These are phyloP conservation scores for Drosophila sp. DNA, from an alignment of 1,140 invertebrate species.

Conservation along the genomic window DNA sequence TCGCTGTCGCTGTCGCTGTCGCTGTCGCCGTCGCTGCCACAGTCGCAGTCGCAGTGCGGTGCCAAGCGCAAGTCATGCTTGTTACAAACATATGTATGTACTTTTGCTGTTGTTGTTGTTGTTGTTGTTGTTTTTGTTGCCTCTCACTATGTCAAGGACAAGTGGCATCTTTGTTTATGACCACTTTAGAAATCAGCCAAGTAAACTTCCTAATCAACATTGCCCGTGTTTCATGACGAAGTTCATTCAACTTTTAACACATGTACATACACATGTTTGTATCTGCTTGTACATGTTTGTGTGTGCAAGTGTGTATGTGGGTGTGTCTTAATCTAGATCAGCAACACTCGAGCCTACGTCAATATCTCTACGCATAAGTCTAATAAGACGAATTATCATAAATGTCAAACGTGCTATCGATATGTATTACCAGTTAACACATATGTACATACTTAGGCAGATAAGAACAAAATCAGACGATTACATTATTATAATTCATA, in stretches of 20 bases:
- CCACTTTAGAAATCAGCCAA: constrained; percentile 55
- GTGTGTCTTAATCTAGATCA: constrained; percentile 17
- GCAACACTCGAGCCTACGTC: background rate
- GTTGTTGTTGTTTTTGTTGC: constrained; percentile 50
- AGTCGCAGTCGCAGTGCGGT: constrained; percentile 14
- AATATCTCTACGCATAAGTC: constrained; percentile 2
- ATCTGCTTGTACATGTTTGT: too few relatives aligned
- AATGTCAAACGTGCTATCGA: constrained; percentile 10
- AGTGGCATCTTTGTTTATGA: constrained; percentile 70
- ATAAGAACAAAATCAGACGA: constrained; percentile 7
- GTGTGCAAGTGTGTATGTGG: background rate
- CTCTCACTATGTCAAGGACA: constrained; percentile 80
- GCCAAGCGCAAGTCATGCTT: constrained; percentile 74
- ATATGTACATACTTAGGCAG: background rate
- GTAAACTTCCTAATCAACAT: constrained; percentile 54
- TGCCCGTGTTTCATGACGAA: constrained; percentile 8
- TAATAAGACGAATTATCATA: constrained; percentile 19
- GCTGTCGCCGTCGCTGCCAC: constrained; percentile 13
- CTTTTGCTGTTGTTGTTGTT: constrained; percentile 24
- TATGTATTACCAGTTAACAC: constrained; percentile 10
- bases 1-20: constrained; percentile 3
- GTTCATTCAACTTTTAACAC: constrained; percentile 48
- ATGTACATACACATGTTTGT: constrained; percentile 5
- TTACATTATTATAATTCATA: background rate
- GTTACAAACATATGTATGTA: constrained; percentile 25